Evolutionary conservation across 2,888 invertebrate species (phyloP).

Genomic region (Clepsis dumicolana): DNA sequence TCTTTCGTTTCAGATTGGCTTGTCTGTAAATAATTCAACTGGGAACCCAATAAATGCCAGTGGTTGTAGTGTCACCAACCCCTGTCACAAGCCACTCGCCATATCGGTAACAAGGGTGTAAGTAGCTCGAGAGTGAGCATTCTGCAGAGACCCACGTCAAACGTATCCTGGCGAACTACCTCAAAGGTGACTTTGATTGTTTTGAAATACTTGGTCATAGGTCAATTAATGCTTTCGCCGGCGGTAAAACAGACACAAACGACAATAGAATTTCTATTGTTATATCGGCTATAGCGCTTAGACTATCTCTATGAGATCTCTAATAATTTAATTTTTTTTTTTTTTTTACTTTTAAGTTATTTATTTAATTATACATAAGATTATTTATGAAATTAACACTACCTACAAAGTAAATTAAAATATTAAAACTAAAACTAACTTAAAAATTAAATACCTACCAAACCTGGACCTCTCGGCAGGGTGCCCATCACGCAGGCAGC

Average conservation of each 20-base stretch:
- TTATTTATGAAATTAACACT: too few relatives aligned
- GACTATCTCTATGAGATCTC: too few relatives aligned
- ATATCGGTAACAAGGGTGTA: conserved; percentile 58
- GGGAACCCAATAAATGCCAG: conserved; percentile 24
- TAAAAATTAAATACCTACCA: too few relatives aligned
- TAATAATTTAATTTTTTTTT: too few relatives aligned
- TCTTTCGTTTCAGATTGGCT: conserved; percentile 1
- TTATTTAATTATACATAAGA: too few relatives aligned
- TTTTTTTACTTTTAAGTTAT: too few relatives aligned
- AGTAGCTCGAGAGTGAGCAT: conserved; percentile 41
- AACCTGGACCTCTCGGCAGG: too few relatives aligned
- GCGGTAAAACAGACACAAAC: too few relatives aligned
- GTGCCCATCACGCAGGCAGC: too few relatives aligned
- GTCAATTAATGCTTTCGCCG: conserved; percentile 1
- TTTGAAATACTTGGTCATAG: not conserved
- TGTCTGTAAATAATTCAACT: conserved; percentile 6
- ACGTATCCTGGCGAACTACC: conserved; percentile 8
- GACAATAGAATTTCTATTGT: not conserved
- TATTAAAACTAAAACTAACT: too few relatives aligned
- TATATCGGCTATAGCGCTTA: too few relatives aligned
- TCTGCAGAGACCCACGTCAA: conserved; percentile 18
- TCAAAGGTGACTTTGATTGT: conserved; percentile 14
- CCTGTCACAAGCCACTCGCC: conserved; percentile 59
- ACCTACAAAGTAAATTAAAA: too few relatives aligned
- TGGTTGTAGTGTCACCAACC: conserved; percentile 52